Conservation (phyloP, 2,888 invertebrate species). For the Volucella zonaria region DNA sequence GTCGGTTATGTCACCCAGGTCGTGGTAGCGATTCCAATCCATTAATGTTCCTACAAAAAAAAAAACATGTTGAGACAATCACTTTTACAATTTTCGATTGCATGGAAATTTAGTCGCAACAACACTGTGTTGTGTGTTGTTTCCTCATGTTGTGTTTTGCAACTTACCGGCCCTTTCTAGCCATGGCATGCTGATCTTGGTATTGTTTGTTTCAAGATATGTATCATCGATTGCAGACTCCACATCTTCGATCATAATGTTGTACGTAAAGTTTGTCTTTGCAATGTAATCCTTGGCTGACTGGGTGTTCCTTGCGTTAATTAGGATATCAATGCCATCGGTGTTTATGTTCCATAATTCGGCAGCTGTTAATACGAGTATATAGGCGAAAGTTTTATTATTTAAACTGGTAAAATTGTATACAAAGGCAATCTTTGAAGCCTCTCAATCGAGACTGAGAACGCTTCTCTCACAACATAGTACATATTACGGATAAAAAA, state of each 20-base stretch:
- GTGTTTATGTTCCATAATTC: conserved; percentile 82
- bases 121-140: too few species aligned
- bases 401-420: background rate
- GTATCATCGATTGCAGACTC: conserved; percentile 88
- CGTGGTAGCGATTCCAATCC: conserved; percentile 91
- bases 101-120: too few species aligned
- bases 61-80: background rate
- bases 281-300: conserved; percentile 85
- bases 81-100: too few species aligned
- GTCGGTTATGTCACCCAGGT: conserved; percentile 86
- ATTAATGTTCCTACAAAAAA: conserved; percentile 80
- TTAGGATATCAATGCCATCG: conserved; percentile 86
- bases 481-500: too few species aligned
- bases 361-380: conserved; percentile 76
- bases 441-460: background rate
- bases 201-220: conserved; percentile 86
- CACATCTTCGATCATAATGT: conserved; percentile 89
- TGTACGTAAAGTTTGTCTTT: conserved; percentile 86
- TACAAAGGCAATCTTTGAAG: background rate
- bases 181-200: conserved; percentile 82
- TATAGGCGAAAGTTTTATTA: background rate
- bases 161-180: conserved; percentile 76
- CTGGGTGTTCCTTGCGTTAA: conserved; percentile 84
- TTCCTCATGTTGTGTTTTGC: background rate
- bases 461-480: too few species aligned